Percentiles rank a stretch among this genome's conserved stretches.
Conservation (phyloP, 2,113 vertebrate genomes). For the Scortum barcoo region DNA sequence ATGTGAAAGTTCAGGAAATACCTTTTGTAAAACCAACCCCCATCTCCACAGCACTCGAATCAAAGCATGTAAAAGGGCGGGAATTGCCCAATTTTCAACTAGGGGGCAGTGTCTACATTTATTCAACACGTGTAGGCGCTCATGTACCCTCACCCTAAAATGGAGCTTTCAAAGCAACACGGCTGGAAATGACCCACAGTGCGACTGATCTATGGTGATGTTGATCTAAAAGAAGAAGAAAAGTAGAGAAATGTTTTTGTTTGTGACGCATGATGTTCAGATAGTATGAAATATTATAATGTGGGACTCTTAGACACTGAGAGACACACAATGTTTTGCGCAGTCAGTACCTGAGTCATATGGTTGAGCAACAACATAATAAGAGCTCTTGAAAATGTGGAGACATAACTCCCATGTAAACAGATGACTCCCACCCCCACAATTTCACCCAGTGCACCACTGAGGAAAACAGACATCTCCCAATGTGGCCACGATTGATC, state of each 20-base stretch:
- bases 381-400: constrained; percentile 33
- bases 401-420: constrained; percentile 55
- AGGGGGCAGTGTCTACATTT: constrained; percentile 40
- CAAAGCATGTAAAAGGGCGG: not conserved
- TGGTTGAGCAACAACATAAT: constrained; percentile 39
- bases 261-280: not conserved
- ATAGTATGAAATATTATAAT: constrained; percentile 19
- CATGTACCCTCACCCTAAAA: constrained; percentile 26
- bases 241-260: not conserved
- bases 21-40: not conserved
- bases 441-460: constrained; percentile 45
- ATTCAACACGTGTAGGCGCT: constrained; percentile 11
- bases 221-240: not conserved
- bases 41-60: not conserved
- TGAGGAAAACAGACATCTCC: constrained; percentile 33
- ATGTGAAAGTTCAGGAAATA: not conserved
- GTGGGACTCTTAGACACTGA: constrained; percentile 30
- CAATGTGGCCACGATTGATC: constrained; percentile 42
- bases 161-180: constrained; percentile 5
- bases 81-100: constrained; percentile 22
- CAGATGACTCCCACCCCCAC: constrained; percentile 58
- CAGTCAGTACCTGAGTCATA: constrained; percentile 58
- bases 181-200: not conserved
- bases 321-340: constrained; percentile 41
- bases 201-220: not conserved